Evolutionary conservation across 1,140 invertebrate species (phyloP), one percentile per base, ranked within the genome.

Genomic region (Zaprionus ornatus): DNA sequence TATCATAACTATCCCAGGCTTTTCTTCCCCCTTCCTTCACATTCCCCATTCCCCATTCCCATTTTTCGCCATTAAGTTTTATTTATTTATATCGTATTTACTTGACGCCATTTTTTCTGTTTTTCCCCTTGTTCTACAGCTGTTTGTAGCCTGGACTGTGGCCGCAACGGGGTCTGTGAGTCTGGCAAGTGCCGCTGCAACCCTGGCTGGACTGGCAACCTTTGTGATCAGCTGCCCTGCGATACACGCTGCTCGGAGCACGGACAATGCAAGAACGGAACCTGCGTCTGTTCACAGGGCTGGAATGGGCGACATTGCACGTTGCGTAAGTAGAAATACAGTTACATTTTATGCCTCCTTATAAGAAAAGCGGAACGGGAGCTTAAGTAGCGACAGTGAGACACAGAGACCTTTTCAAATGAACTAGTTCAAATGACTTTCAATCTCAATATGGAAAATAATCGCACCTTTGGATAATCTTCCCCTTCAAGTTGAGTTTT

Each of bases 251-350:
- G 98, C 92, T 95, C 96, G n/a, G 97, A 98, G 80, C 97, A 98
- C 87, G 99, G 99, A 0, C 97, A 98, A 92, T 99, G 99, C 93
- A 96, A 97, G 91, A 99, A 99, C 93, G 99, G 99, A 35, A 99
- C 97, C 25, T 99, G 99, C 93, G 96, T 98, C 50, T 99, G 99
- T 93, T 96, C 97, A 19, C 97, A 98, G 93, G 99, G 99, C 64
- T 99, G 98, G 98, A 99, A 99, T 93, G 98, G 98, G 74, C 95
- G 96, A 84, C 98, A 99, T 91, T 99, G 98, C 93, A 98, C 98
- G 35, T 93, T 99, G 82, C 97, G 98, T 99, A 95, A 97, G 97
- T 95, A 84, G 4, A 12, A 50, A 37, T 2, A 48, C n/a, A 48
- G n/a, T 21, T 10, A 23, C 15, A 19, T 50, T 50, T 21, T 32